Evolutionary conservation across 2,113 vertebrate species (phyloP).

Genomic region (Platanista minor): DNA sequence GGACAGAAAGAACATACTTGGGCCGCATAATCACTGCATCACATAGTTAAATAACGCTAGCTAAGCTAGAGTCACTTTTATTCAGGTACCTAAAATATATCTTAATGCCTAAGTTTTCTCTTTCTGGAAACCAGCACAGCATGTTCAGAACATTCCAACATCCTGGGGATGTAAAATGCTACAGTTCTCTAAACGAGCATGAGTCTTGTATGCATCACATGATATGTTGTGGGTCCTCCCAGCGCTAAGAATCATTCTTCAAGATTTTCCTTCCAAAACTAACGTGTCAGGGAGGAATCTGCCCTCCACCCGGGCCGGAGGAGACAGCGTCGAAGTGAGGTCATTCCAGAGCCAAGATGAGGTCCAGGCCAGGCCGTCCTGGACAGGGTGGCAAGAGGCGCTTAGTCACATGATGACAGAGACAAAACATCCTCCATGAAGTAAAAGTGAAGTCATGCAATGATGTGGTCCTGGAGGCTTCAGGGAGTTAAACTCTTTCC

Average conservation of each 20-base stretch:
- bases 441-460: accelerated
- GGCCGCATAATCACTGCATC: accelerated
- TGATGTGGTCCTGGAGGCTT: accelerated
- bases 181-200: accelerated
- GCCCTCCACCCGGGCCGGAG: not conserved
- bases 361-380: accelerated
- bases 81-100: not conserved
- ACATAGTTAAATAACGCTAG: accelerated
- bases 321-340: accelerated
- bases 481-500: accelerated
- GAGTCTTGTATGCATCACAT: accelerated
- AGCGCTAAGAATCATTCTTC: accelerated
- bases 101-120: not conserved
- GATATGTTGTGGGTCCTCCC: accelerated
- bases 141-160: not conserved
- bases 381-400: accelerated
- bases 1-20: not conserved
- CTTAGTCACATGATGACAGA: accelerated
- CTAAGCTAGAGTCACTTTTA: not conserved
- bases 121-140: not conserved
- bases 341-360: accelerated
- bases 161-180: accelerated
- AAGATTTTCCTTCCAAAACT: not conserved
- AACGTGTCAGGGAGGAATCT: accelerated
- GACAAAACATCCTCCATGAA: accelerated